Evolutionary conservation across 2,113 vertebrate species (phyloP).

Genomic region (Oreochromis aureus): DNA sequence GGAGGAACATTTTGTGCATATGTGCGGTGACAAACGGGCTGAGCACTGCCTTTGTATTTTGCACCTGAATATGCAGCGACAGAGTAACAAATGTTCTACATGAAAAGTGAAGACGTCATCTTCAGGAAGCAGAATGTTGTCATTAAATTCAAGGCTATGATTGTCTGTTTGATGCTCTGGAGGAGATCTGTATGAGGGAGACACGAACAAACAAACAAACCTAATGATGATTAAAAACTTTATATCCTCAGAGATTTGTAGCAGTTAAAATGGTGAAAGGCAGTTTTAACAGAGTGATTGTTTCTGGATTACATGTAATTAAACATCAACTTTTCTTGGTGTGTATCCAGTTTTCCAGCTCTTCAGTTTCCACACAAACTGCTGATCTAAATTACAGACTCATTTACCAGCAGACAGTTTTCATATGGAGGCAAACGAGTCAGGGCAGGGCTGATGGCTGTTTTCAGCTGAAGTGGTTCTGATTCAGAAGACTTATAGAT

Average conservation of each 20-base stretch:
- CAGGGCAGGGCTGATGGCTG: neutral
- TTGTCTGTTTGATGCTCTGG: neutral
- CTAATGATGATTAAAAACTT: neutral
- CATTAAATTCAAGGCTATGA: rapidly evolving
- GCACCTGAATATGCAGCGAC: neutral
- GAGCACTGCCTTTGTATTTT: neutral
- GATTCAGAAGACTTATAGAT: neutral
- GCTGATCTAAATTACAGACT: neutral
- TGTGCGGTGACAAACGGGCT: rapidly evolving
- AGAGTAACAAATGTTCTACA: rapidly evolving
- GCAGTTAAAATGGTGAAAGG: neutral
- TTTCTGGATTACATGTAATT: neutral
- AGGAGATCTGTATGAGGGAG: neutral
- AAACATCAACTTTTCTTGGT: neutral
- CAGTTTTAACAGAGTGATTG: neutral
- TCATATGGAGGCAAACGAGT: neutral
- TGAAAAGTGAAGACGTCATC: neutral
- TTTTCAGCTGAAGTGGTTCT: neutral
- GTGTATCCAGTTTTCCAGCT: rapidly evolving
- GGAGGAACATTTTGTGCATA: neutral
- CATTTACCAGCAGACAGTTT: neutral
- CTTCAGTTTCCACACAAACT: neutral
- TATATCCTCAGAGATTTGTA: neutral
- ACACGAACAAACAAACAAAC: neutral
- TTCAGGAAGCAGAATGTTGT: neutral